Evolutionary conservation across 2,113 vertebrate species (phyloP).

Genomic region (Paradisaea rubra): DNA sequence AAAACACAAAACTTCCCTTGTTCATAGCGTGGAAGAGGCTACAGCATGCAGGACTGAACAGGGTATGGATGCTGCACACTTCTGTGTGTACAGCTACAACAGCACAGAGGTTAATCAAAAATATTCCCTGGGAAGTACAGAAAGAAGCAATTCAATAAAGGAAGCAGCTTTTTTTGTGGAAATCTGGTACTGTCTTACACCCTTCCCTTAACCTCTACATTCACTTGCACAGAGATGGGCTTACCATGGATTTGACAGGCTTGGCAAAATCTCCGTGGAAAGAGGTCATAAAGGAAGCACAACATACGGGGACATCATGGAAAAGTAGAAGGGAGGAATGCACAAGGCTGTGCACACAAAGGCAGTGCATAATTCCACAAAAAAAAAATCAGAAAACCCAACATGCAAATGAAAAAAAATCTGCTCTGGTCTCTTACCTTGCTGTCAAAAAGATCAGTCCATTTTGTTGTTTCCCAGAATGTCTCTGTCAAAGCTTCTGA

Average conservation of each 20-base stretch:
- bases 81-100: background rate
- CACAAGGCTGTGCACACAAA: background rate
- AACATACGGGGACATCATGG: background rate
- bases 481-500: constrained; percentile 79
- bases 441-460: constrained; percentile 90
- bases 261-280: background rate
- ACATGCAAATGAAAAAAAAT: background rate
- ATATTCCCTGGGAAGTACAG: background rate
- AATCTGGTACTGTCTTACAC: background rate
- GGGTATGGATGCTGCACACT: background rate
- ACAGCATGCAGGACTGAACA: background rate
- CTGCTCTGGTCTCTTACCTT: constrained; percentile 75
- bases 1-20: constrained; percentile 13
- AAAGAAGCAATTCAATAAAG: constrained; percentile 5
- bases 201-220: background rate
- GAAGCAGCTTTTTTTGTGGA: background rate
- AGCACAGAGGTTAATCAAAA: background rate
- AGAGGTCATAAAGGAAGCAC: background rate
- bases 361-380: background rate
- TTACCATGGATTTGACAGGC: background rate
- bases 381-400: background rate
- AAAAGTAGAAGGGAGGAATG: background rate
- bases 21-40: background rate
- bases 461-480: constrained; percentile 95
- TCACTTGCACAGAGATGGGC: background rate